Conservation (phyloP, 2,797 vertebrate genomes). For the Anableps anableps region DNA sequence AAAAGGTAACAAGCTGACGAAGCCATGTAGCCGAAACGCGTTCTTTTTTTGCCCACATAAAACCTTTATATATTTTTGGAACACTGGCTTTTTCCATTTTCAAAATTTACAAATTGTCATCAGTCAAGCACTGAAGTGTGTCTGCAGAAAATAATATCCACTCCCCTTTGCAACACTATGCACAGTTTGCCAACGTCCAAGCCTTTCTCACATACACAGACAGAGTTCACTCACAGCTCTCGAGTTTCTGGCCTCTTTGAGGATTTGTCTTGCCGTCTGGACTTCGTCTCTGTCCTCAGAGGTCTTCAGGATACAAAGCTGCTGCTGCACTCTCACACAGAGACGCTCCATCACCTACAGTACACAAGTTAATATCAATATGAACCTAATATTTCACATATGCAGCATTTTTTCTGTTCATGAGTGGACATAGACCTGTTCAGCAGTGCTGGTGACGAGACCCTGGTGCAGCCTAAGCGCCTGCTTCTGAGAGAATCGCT, state of each 20-base stretch:
- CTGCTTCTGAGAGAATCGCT: conserved; percentile 91
- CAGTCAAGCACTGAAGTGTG: not conserved
- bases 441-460: conserved; percentile 91
- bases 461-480: conserved; percentile 91
- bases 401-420: not conserved
- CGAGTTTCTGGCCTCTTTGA: conserved; percentile 92
- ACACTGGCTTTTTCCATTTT: too few species aligned
- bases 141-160: not conserved
- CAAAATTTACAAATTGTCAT: too few species aligned
- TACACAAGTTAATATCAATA: conserved; percentile 23
- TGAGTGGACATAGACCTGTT: conserved; percentile 82
- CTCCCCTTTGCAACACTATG: not conserved
- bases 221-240: conserved; percentile 82
- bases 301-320: conserved; percentile 87
- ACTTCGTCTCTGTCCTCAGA: conserved; percentile 88
- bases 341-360: conserved; percentile 90
- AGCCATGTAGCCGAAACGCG: too few species aligned
- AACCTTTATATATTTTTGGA: too few species aligned
- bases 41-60: too few species aligned
- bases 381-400: not conserved
- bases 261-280: conserved; percentile 87
- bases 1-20: too few species aligned
- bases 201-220: conserved; percentile 18
- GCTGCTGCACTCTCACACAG: conserved; percentile 89
- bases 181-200: not conserved